Conservation (phyloP, 2,888 invertebrate species). For the Dryococelus australis region DNA sequence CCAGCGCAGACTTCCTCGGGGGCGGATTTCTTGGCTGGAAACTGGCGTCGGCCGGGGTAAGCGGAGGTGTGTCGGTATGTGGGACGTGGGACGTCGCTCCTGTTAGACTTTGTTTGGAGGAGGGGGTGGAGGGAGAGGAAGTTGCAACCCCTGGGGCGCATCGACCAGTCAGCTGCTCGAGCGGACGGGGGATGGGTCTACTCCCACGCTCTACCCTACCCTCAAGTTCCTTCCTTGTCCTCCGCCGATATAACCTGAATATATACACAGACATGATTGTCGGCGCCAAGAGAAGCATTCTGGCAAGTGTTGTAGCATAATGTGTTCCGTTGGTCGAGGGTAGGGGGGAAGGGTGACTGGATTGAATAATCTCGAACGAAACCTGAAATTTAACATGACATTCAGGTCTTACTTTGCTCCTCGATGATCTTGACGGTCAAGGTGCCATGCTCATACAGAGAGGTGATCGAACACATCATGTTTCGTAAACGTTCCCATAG, state of each 20-base stretch:
- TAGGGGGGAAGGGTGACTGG: no score
- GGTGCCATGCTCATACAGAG: no score
- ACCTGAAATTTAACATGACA: no score
- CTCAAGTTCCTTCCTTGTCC: neutral
- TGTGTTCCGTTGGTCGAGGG: no score
- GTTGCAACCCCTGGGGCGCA: neutral
- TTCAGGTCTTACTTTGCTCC: no score
- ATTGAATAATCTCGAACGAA: no score
- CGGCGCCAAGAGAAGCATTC: neutral
- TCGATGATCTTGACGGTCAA: no score
- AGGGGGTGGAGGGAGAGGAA: neutral
- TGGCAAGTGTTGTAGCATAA: no score
- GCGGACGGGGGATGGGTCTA: neutral
- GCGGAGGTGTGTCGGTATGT: neutral
- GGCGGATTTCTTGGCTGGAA: neutral
- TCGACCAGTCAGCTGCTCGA: neutral
- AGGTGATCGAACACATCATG: no score
- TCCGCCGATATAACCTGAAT: neutral
- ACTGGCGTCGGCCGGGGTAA: neutral
- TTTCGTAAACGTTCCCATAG: no score
- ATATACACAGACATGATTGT: neutral
- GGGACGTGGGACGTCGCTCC: neutral
- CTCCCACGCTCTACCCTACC: neutral
- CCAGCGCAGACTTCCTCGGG: no score
- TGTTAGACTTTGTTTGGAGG: neutral